Evolutionary conservation across 2,113 vertebrate genomes (phyloP).

Genomic region (Anhinga anhinga): DNA sequence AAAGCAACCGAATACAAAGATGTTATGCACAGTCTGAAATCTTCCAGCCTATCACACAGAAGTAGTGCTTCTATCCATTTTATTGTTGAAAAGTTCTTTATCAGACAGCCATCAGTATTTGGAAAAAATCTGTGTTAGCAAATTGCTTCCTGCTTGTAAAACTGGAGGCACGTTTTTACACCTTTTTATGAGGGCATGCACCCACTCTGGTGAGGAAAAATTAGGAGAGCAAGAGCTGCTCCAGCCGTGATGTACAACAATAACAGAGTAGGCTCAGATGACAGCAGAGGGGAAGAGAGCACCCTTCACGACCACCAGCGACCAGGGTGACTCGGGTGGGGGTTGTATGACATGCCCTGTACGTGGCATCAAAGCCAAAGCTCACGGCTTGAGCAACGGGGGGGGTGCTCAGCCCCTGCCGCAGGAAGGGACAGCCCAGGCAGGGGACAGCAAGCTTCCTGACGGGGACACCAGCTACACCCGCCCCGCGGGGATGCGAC

Average conservation of each 20-base stretch:
- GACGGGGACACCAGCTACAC: neutral
- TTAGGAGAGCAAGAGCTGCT: neutral
- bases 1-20: neutral
- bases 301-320: rapidly evolving
- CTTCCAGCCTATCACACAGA: neutral
- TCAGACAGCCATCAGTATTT: neutral
- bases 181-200: neutral
- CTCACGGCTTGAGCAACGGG: too few relatives aligned
- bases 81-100: neutral
- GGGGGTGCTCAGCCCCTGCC: rapidly evolving
- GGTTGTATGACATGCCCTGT: rapidly evolving
- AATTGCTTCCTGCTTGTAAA: neutral
- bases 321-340: neutral
- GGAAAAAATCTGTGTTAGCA: neutral
- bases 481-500: rapidly evolving
- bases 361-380: rapidly evolving
- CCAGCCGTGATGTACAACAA: rapidly evolving
- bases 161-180: rapidly evolving
- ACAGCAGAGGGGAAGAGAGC: too few relatives aligned
- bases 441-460: rapidly evolving
- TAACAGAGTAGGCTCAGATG: neutral
- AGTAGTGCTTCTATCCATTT: neutral
- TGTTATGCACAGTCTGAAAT: neutral
- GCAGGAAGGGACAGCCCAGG: neutral
- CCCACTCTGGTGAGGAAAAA: neutral